These are phyloP conservation scores for Lamellibrachia columna DNA, from an alignment of 2,888 invertebrate species.

Conservation along the genomic window DNA sequence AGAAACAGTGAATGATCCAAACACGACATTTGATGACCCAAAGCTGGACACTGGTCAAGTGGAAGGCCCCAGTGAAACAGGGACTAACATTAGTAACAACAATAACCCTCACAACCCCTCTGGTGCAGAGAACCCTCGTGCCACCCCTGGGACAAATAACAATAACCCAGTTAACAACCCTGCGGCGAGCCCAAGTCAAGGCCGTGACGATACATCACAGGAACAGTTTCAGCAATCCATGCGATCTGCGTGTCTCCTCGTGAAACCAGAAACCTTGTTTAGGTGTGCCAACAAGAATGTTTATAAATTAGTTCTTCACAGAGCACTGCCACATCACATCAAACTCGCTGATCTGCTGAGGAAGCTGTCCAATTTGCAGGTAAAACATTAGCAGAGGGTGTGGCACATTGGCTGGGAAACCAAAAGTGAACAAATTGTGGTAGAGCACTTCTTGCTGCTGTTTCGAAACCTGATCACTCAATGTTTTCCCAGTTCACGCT, in stretches of 20 bases:
- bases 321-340: conserved; percentile 26
- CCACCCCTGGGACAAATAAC: not conserved
- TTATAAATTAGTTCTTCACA: conserved; percentile 24
- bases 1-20: not conserved
- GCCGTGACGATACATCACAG: conserved; percentile 24
- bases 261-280: conserved; percentile 22
- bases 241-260: conserved; percentile 23
- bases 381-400: not conserved
- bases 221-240: conserved; percentile 26
- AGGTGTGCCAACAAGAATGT: conserved; percentile 23
- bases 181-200: not conserved
- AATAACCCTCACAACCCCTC: not conserved
- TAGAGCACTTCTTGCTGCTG: not conserved
- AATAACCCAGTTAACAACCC: not conserved
- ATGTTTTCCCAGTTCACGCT: not conserved
- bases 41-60: not conserved
- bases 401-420: not conserved
- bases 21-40: not conserved
- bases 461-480: not conserved
- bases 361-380: conserved; percentile 31
- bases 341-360: conserved; percentile 22
- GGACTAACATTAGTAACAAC: not conserved
- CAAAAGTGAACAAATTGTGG: not conserved
- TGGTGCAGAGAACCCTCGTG: not conserved
- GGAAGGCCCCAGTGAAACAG: not conserved